Base-by-base conservation (phyloP, 2,888 invertebrate genomes). In the Coleophora flavipennella region DNA sequence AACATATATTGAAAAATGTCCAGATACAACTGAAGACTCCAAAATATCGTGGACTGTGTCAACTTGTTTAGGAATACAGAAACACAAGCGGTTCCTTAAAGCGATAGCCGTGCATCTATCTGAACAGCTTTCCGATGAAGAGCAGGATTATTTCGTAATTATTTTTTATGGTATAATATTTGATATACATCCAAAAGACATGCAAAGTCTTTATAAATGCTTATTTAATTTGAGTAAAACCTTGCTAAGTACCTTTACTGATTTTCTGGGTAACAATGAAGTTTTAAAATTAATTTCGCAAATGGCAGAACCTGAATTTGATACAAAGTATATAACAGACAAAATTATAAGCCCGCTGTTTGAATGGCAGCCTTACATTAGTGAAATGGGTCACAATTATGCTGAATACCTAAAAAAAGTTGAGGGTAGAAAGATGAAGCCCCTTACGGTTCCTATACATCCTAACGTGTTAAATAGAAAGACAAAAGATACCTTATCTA, bases 261-360 rank as follows among this genome's bases (percentile, higher is more conserved):
- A 66, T 35, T 85, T 76, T 55, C 64, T 88, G 35, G 66, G 69
- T 27, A 72, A 75, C 39, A 77, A 85, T 50, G 78, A 85, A 53
- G 71, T 77, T 37, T 58, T 87, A 35, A 59, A 74, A 29, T 68
- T 63, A 31, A 69, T 86, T 44, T 73, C 86, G 10, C 72, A 83
- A 62, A 62, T 77, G 42, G 86, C 84, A 26, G 78, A 84, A 50
- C 49, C 57, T 32, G 55, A 68, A 49, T 89, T 86, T 50, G 88
- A 87, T 42, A 77, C 78, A 32, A 70, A 63, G 26, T 88, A 78
- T 49, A 73, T 86, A 13, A 67, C 86, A 3, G 71, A 85, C 31
- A 77, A 79, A 45, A 81, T 89, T 35, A 67, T 87, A 13, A 56
- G 61, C 31, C 86, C 87, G 1, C 59, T 88, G 25, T 66, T 85